phyloP scores from a whole-genome alignment of 2,888 invertebrate genomes.

The Ennomos fuscantarius region DNA sequence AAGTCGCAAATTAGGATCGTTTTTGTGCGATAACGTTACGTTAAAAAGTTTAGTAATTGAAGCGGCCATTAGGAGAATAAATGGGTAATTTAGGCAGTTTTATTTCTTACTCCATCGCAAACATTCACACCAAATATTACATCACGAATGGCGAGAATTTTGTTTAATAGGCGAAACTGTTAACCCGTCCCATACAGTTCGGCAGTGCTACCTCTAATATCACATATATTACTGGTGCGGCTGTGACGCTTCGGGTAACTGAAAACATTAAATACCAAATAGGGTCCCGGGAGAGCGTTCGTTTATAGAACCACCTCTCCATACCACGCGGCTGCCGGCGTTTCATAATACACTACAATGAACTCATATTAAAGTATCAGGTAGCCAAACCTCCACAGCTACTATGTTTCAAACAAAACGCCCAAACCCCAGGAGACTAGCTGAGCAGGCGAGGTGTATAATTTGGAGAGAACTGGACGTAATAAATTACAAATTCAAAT shows the following conservation, averaged over 20 bases:
- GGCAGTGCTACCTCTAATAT: conserved; percentile 30
- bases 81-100: conserved; percentile 34
- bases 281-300: conserved; percentile 23
- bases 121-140: conserved; percentile 22
- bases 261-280: conserved; percentile 36
- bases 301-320: conserved; percentile 17
- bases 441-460: conserved; percentile 20
- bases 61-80: conserved; percentile 31
- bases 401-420: conserved; percentile 31
- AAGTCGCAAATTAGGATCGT: conserved; percentile 19
- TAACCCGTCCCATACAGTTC: conserved; percentile 28
- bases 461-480: conserved; percentile 28
- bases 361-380: conserved; percentile 33
- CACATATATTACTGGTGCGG: conserved; percentile 21
- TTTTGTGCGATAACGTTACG: conserved; percentile 17
- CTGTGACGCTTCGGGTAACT: conserved; percentile 21
- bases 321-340: conserved; percentile 18
- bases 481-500: conserved; percentile 33
- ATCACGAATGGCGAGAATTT: conserved; percentile 13
- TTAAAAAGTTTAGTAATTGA: conserved; percentile 33
- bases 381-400: conserved; percentile 34
- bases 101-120: conserved; percentile 23
- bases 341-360: conserved; percentile 25
- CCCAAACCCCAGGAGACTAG: conserved; percentile 16
- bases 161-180: conserved; percentile 24